phyloP scores from a whole-genome alignment of 2,797 vertebrate genomes.

The Varecia variegata region DNA sequence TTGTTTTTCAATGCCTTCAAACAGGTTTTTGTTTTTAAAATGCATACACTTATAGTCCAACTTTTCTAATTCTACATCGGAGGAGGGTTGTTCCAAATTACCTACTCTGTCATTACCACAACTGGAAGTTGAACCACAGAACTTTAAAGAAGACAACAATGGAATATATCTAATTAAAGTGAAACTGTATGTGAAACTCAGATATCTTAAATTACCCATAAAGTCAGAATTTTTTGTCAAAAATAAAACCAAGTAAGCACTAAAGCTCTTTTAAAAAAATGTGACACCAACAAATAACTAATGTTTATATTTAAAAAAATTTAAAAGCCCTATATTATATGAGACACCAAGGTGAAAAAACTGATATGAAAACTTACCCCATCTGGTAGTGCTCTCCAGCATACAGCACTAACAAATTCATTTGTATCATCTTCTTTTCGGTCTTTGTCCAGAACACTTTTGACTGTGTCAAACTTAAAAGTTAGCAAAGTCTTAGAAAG shows the following conservation, averaged over 20 bases:
- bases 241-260: background rate
- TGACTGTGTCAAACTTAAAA: slow-evolving; percentile 99
- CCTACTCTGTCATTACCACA: background rate
- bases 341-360: background rate
- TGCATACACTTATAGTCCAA: background rate
- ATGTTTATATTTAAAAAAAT: background rate
- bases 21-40: background rate
- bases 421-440: slow-evolving; percentile 99
- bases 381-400: slow-evolving; percentile 97
- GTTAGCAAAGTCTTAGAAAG: slow-evolving; percentile 99
- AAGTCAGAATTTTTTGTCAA: slow-evolving; percentile 7
- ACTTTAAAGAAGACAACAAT: background rate
- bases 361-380: slow-evolving; percentile 88
- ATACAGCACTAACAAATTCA: slow-evolving; percentile 99
- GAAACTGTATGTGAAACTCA: background rate
- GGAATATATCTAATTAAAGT: background rate
- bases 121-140: background rate
- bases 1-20: background rate
- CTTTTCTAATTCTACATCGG: background rate
- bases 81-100: background rate
- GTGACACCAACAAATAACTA: background rate
- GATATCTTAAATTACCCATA: background rate
- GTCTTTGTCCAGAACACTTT: slow-evolving; percentile 99
- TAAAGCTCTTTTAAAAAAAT: slow-evolving; percentile 29
- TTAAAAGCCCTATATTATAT: background rate